phyloP scores from a whole-genome alignment of 2,113 vertebrate genomes.

The Aythya baeri region DNA sequence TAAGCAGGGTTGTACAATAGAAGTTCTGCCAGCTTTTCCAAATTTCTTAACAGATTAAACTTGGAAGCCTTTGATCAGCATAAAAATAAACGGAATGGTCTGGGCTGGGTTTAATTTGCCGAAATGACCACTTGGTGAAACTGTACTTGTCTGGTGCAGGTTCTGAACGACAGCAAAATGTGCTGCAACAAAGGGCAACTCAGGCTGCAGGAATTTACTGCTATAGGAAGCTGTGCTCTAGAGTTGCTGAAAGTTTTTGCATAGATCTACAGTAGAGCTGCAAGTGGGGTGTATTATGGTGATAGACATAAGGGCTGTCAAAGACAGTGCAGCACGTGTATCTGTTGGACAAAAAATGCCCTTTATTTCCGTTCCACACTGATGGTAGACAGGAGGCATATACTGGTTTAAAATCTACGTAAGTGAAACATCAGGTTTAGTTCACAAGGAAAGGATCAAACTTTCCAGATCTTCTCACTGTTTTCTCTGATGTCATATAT shows the following conservation, averaged over 20 bases:
- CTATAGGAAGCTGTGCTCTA: neutral
- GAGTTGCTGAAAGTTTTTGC: neutral
- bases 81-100: neutral
- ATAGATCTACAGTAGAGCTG: neutral
- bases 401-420: neutral
- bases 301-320: fast-evolving
- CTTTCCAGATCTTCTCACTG: neutral
- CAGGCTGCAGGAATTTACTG: neutral
- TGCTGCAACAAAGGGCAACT: neutral
- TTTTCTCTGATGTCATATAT: neutral
- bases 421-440: neutral
- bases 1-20: neutral
- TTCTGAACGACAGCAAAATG: neutral
- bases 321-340: fast-evolving
- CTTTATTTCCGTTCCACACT: no score
- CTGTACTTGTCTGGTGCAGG: neutral
- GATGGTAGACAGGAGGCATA: neutral
- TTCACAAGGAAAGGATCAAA: neutral
- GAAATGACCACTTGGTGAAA: neutral
- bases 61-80: neutral
- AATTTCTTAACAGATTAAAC: neutral
- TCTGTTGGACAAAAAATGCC: neutral
- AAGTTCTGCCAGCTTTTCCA: neutral
- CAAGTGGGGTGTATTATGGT: neutral
- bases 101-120: neutral